A percentile compares a stretch with the other conserved stretches of the same genome.
phyloP scores from a whole-genome alignment of 2,797 vertebrate genomes.

The Lepilemur septentrionalis region DNA sequence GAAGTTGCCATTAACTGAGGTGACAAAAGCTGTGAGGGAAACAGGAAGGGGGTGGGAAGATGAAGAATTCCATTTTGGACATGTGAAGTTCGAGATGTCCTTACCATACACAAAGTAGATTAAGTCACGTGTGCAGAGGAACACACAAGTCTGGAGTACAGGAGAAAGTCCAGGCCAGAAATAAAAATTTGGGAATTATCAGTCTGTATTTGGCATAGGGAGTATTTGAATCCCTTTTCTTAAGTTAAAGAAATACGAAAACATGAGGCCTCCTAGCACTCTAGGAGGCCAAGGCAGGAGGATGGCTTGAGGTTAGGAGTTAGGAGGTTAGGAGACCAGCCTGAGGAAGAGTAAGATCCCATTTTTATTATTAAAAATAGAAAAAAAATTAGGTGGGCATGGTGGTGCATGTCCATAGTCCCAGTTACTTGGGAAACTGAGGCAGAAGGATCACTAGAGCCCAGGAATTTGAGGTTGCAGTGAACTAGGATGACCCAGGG shows the following conservation, averaged over 20 bases:
- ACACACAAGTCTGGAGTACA: not conserved
- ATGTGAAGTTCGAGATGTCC: not conserved
- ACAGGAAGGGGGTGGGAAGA: rapidly evolving
- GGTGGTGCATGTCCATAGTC: not conserved
- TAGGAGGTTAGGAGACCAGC: not conserved
- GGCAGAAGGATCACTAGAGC: not conserved
- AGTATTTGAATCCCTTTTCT: not conserved
- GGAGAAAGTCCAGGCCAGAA: not conserved
- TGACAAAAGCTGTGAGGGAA: not conserved
- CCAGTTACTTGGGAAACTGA: not conserved
- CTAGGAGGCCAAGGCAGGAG: not conserved
- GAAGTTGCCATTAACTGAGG: not conserved
- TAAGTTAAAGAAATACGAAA: constrained; percentile 10
- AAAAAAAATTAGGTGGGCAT: not conserved
- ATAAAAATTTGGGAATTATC: not conserved
- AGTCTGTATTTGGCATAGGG: not conserved
- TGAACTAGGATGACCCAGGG: not conserved
- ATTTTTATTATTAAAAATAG: not conserved
- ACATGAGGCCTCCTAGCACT: not conserved
- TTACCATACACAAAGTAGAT: not conserved
- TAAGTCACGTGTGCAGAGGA: not conserved
- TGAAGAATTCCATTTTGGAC: not conserved
- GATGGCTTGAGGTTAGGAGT: not conserved
- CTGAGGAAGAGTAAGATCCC: not conserved
- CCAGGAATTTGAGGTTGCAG: not conserved